Evolutionary conservation across 2,888 invertebrate genomes (phyloP).

Genomic region (Ectobius pallidus): DNA sequence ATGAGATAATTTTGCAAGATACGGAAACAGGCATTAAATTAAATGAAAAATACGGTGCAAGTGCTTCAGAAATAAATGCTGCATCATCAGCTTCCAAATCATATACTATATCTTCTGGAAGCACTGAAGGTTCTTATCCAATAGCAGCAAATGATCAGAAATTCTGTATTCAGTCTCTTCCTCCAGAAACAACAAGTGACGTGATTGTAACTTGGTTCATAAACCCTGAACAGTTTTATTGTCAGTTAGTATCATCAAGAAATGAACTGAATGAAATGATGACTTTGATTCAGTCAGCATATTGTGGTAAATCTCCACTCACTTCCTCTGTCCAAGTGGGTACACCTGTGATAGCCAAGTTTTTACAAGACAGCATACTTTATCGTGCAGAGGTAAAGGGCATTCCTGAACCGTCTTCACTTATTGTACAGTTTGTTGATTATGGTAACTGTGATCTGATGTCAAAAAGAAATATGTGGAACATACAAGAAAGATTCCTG

Average conservation of each 20-base stretch:
- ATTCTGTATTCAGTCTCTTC: conserved; percentile 58
- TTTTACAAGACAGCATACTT: conserved; percentile 71
- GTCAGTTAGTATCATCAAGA: conserved; percentile 59
- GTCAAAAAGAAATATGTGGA: conserved; percentile 69
- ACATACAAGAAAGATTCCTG: conserved; percentile 69
- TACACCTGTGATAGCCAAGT: conserved; percentile 70
- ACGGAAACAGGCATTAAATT: conserved; percentile 23
- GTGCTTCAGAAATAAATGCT: neutral
- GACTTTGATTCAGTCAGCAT: conserved; percentile 71
- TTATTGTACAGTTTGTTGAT: conserved; percentile 75
- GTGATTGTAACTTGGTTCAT: conserved; percentile 76
- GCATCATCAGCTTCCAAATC: neutral
- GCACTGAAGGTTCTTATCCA: too few species aligned
- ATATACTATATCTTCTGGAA: neutral
- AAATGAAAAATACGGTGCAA: conserved; percentile 35
- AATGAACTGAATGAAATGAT: conserved; percentile 70
- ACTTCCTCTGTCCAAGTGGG: conserved; percentile 60
- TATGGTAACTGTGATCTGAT: conserved; percentile 75
- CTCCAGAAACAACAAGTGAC: conserved; percentile 61
- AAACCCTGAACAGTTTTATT: conserved; percentile 74
- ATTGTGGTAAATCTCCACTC: conserved; percentile 54
- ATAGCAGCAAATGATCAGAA: conserved; percentile 56
- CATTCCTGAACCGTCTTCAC: conserved; percentile 54
- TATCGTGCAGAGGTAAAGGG: conserved; percentile 68
- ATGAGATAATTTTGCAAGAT: conserved; percentile 47